These are phyloP conservation scores for Druon quercuslanigerum DNA, from an alignment of 1,140 invertebrate species.

Conservation along the genomic window DNA sequence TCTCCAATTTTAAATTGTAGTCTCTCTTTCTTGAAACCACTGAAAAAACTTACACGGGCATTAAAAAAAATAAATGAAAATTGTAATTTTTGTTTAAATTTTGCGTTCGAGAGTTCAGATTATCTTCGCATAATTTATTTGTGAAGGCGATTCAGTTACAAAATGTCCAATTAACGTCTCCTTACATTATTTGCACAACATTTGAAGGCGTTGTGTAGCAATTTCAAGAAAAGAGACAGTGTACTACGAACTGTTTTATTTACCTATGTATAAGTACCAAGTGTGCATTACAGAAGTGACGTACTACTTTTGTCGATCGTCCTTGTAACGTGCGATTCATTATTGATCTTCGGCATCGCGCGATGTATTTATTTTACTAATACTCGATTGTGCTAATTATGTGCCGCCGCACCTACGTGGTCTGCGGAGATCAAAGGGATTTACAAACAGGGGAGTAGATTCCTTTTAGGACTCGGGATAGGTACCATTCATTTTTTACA, in stretches of 20 bases:
- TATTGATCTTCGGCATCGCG: slow-evolving; percentile 37
- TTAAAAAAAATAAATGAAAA: no score
- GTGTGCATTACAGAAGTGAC: slow-evolving; percentile 33
- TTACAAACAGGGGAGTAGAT: slow-evolving; percentile 2
- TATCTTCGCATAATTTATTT: not conserved
- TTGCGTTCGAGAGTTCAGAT: not conserved
- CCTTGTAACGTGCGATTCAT: slow-evolving; percentile 33
- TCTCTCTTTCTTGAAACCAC: no score
- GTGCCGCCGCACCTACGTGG: slow-evolving; percentile 15
- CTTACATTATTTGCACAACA: slow-evolving; percentile 1
- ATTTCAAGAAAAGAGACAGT: slow-evolving; percentile 33
- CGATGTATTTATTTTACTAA: slow-evolving; percentile 34
- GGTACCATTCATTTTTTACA: not conserved
- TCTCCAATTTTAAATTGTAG: no score
- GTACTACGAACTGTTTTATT: slow-evolving; percentile 19
- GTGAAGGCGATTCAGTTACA: not conserved
- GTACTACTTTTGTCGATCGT: slow-evolving; percentile 32
- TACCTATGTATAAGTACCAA: slow-evolving; percentile 3
- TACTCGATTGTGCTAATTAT: slow-evolving; percentile 34
- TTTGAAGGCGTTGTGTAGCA: slow-evolving; percentile 2
- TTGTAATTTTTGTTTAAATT: no score
- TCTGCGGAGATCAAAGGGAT: slow-evolving; percentile 13
- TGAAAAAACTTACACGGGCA: no score
- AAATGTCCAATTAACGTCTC: slow-evolving; percentile 4
- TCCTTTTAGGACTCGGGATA: not conserved